Evolutionary conservation across 37 sponge, comb jelly and placozoan genomes (phyloP), one percentile per base, ranked within the genome.

Genomic region (Ianthella basta): DNA sequence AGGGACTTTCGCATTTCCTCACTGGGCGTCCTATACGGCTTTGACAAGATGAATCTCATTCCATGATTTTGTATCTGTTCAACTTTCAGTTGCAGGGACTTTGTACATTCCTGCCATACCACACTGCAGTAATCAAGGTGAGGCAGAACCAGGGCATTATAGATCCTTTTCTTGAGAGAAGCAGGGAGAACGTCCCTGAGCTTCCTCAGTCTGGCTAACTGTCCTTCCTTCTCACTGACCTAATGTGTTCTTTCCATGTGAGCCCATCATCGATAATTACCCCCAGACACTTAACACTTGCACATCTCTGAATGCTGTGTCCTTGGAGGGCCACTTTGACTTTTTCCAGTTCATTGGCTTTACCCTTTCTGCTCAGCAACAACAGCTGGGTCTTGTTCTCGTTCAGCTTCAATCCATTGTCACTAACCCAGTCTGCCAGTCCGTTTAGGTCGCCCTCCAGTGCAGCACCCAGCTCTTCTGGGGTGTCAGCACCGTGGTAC

Each of bases 41-140:
- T 15, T 27, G 77, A 74, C 15, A 74, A 41, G 15, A 74, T 74
- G 16, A 74, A 41, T 32, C 77, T 14, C 77, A 74, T 74, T 13
- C 77, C 77, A 74, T 74, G 34, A 41, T 81, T 81, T 44, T 81
- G 81, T 16, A 81, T 33, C 34, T 37, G 32, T 10, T 81, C 61
- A 4, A 81, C 33, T 25, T 29, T 56, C 37, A 6, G 10, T 56
- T 30, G 32, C 27, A 81, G 81, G 3, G 4, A 8, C 61, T 30
- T 59, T 3, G 81, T 36, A 59, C 77, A 74, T 74, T 74, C 77
- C 24, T 81, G 81, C 81, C 81, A 81, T 2, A 81, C 4, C 6
- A 81, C 81, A 2, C 21, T 35, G 61, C 81, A 81, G 37, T 81
- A 81, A 36, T 81, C 81, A 1, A 81, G 36, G 61, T 81, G 81